A percentile compares a stretch with the other conserved stretches of the same genome.
Evolutionary conservation across 1,140 invertebrate species (phyloP).

Genomic region (Papilio polytes): DNA sequence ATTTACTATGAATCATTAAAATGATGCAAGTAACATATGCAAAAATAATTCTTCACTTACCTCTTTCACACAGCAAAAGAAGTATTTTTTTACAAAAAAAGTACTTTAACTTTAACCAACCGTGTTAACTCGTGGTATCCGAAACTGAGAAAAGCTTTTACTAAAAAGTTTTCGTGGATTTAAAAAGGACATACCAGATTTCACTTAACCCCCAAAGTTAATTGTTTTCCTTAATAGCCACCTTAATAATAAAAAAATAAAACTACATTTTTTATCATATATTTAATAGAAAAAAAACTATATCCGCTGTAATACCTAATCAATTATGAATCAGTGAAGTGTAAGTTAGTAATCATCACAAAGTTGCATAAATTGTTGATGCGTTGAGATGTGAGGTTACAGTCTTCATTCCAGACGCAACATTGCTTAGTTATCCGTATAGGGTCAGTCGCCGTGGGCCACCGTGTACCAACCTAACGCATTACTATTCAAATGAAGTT

Average conservation of each 20-base stretch:
- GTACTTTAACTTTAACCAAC: too few relatives aligned
- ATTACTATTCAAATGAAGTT: constrained; percentile 37
- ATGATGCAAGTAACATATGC: too few relatives aligned
- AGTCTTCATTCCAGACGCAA: constrained; percentile 11
- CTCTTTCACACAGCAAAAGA: too few relatives aligned
- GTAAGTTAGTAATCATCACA: neutral
- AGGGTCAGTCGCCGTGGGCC: constrained; percentile 38
- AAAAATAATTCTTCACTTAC: too few relatives aligned
- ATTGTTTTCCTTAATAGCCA: too few relatives aligned
- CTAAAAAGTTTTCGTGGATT: neutral
- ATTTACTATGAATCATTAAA: too few relatives aligned
- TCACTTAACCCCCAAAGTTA: neutral
- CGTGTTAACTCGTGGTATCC: too few relatives aligned
- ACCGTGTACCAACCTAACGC: neutral
- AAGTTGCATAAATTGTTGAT: neutral
- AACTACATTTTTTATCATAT: too few relatives aligned
- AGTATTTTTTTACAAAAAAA: too few relatives aligned
- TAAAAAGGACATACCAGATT: neutral
- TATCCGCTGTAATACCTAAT: neutral
- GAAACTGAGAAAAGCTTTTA: neutral
- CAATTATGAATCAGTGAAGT: neutral
- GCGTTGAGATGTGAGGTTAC: neutral
- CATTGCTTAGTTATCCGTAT: constrained; percentile 43
- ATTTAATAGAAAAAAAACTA: neutral
- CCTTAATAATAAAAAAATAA: too few relatives aligned